These are phyloP conservation scores for Heterotis niloticus DNA, from an alignment of 2,113 vertebrate genomes.

Conservation along the genomic window DNA sequence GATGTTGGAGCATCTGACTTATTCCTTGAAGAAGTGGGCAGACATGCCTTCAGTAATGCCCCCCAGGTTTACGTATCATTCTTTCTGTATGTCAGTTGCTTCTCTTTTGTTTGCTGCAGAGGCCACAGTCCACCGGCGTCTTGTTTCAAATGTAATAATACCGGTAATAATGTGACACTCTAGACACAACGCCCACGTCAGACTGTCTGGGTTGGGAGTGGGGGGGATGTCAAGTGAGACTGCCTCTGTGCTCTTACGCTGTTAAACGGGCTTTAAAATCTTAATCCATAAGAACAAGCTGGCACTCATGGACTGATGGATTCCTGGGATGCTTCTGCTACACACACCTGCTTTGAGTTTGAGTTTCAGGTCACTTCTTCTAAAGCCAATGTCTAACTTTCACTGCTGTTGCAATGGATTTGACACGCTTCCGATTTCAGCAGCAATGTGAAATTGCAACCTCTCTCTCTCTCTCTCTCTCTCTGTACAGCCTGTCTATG, in stretches of 20 bases:
- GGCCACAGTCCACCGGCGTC: background rate
- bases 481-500: background rate
- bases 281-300: background rate
- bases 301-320: background rate
- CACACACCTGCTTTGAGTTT: constrained; percentile 7
- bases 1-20: no score
- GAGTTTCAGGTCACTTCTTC: background rate
- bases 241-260: background rate
- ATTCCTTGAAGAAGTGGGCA: no score
- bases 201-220: background rate
- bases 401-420: background rate
- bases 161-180: background rate
- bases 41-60: no score
- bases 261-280: background rate
- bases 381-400: background rate
- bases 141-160: constrained; percentile 2
- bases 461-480: background rate
- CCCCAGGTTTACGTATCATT: no score
- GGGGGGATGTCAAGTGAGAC: background rate
- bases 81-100: background rate
- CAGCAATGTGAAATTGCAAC: background rate
- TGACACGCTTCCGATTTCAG: constrained; percentile 18
- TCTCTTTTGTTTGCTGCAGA: background rate
- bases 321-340: background rate
- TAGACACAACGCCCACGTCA: background rate